Evolutionary conservation across 2,797 vertebrate species (phyloP).

Genomic region (Pangasius larnaudii): DNA sequence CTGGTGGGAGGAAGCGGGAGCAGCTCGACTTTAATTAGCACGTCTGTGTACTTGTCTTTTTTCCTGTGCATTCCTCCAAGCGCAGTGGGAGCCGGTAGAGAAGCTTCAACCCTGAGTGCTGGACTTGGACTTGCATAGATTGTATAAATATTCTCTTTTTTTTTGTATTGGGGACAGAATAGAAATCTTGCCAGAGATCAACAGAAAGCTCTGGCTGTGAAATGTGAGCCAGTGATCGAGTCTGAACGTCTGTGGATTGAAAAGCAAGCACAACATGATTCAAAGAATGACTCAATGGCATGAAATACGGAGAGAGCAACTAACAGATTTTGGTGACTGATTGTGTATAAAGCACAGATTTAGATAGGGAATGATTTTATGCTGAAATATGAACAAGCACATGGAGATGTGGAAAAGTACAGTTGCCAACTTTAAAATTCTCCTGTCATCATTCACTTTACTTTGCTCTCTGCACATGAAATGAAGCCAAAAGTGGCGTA

Average conservation of each 20-base stretch:
- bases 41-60: constrained; percentile 71
- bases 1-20: constrained; percentile 69
- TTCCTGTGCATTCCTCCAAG: constrained; percentile 43
- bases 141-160: constrained; percentile 12
- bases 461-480: constrained; percentile 39
- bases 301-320: constrained; percentile 22
- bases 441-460: constrained; percentile 41
- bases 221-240: constrained; percentile 29
- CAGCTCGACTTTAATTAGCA: constrained; percentile 81
- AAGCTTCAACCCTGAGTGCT: constrained; percentile 25
- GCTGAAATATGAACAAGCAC: constrained; percentile 29
- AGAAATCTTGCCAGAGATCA: constrained; percentile 37
- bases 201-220: constrained; percentile 9
- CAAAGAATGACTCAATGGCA: constrained; percentile 37
- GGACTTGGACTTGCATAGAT: constrained; percentile 20
- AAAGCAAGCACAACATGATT: neutral
- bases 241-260: constrained; percentile 16
- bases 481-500: constrained; percentile 41
- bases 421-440: constrained; percentile 38
- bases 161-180: neutral
- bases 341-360: constrained; percentile 30
- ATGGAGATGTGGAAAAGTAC: constrained; percentile 7
- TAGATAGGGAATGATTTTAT: constrained; percentile 25
- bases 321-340: constrained; percentile 31
- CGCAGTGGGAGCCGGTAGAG: constrained; percentile 46